Evolutionary conservation across 1,140 invertebrate genomes (phyloP).

Genomic region (Papilio dardanus): DNA sequence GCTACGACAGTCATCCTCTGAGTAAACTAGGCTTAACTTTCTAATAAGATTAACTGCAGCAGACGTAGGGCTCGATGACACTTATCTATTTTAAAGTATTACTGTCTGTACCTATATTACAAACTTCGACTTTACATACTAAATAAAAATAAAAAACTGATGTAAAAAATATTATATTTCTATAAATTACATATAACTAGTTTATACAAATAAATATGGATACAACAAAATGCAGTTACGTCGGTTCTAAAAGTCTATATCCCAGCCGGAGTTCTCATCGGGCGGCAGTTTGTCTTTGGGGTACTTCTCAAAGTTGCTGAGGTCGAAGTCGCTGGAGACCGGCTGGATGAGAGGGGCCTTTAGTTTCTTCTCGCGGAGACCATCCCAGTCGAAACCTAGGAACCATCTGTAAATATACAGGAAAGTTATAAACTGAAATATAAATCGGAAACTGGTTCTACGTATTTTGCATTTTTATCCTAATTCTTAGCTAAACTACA

Average conservation of each 20-base stretch:
- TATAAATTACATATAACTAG: neutral
- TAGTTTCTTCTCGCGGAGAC: constrained; percentile 87
- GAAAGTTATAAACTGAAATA: too few relatives aligned
- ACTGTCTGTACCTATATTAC: too few relatives aligned
- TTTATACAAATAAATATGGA: constrained; percentile 1
- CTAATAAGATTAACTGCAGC: neutral
- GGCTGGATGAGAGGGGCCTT: constrained; percentile 89
- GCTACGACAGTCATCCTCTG: neutral
- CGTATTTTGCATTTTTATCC: too few relatives aligned
- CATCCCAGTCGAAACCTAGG: constrained; percentile 96
- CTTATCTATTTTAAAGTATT: neutral
- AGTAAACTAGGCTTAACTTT: neutral
- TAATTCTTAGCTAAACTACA: too few relatives aligned
- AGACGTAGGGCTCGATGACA: neutral
- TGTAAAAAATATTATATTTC: neutral
- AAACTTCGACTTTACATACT: neutral
- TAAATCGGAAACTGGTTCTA: too few relatives aligned
- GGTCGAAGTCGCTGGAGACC: constrained; percentile 85
- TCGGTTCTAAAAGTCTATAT: constrained; percentile 83
- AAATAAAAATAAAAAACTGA: neutral
- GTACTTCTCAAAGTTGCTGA: constrained; percentile 87
- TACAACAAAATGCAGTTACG: neutral
- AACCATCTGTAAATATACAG: constrained; percentile 88
- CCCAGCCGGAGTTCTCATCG: constrained; percentile 88
- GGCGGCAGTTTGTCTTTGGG: constrained; percentile 85